Base-by-base conservation (phyloP, 2,113 vertebrate species). In the Platanista minor region DNA sequence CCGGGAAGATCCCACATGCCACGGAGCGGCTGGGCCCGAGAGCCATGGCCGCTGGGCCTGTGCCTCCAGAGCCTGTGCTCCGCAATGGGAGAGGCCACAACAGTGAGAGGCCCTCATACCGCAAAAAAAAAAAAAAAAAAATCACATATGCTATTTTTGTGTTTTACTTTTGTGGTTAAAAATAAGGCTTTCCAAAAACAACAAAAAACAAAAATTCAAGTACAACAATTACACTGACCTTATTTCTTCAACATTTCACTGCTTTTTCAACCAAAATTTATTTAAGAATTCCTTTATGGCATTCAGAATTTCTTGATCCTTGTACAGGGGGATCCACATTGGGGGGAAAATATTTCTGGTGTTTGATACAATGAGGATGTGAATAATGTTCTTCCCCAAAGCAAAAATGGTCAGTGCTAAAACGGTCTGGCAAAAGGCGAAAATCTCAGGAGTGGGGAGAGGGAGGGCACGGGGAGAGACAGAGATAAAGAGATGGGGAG, bases 261-360 rank as follows among this genome's bases (percentile, higher is more conserved):
- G 6, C n/a, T 41, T 97, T 95, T 91, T 95, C 57, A 57, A 82
- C 87, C 90, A 75, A 94, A 78, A 96, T 97, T 98, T 98, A 98
- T 97, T 98, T 97, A 95, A 97, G 0, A 0, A 96, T 93, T 97
- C 61, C 29, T 78, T 98, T 91, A 94, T 33, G 39, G 74, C 88
- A 98, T 87, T 86, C 59, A 91, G 54, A 20, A 89, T 97, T 96
- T 94, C 77, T 80, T 84, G 61, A 91, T 85, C 23, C n/a, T 96
- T 80, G 62, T 8, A 74, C 59, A 95, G 97, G 94, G 82, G 90
- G n/a, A 97, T 90, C 83, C 67, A 93, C 93, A 90, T 0, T 77
- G 88, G 27, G 43, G 61, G 12, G 0, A 67, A 94, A 91, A 36
- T 93, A 91, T 82, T 74, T 89, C 96, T 96, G 67, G 54, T 6